Percentiles rank a stretch among this genome's conserved stretches.
phyloP scores from a whole-genome alignment of 2,113 vertebrate species.

The Balaeniceps rex region DNA sequence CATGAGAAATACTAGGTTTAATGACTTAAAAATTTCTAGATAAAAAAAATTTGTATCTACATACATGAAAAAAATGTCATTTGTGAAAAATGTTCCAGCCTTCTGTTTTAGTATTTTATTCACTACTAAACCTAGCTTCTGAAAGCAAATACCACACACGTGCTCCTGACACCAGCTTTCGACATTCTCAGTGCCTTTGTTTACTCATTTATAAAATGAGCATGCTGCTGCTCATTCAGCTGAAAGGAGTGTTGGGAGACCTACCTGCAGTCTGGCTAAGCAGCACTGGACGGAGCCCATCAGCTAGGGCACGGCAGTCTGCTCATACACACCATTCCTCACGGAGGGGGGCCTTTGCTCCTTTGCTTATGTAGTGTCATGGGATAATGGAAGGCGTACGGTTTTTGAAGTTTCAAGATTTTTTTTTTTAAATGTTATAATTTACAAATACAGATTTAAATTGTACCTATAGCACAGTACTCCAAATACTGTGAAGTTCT shows the following conservation, averaged over 20 bases:
- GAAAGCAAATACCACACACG: neutral
- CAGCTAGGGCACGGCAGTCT: neutral
- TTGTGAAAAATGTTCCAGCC: neutral
- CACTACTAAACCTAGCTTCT: neutral
- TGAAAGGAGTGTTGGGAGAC: neutral
- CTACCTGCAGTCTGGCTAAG: neutral
- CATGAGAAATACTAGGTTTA: neutral
- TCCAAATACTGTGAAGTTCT: neutral
- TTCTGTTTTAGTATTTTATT: neutral
- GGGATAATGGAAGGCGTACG: neutral
- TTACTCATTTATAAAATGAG: neutral
- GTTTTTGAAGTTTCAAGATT: neutral
- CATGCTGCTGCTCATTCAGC: neutral
- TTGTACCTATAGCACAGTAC: neutral
- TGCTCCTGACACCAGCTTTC: neutral
- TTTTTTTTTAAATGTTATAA: neutral
- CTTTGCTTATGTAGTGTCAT: neutral
- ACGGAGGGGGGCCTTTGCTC: neutral
- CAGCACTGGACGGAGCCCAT: neutral
- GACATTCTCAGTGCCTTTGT: neutral
- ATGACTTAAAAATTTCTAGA: neutral
- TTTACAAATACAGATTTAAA: neutral
- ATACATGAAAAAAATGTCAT: neutral
- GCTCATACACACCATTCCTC: neutral
- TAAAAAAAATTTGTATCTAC: neutral